phyloP scores from a whole-genome alignment of 2,113 vertebrate genomes.

The Oryctolagus cuniculus region DNA sequence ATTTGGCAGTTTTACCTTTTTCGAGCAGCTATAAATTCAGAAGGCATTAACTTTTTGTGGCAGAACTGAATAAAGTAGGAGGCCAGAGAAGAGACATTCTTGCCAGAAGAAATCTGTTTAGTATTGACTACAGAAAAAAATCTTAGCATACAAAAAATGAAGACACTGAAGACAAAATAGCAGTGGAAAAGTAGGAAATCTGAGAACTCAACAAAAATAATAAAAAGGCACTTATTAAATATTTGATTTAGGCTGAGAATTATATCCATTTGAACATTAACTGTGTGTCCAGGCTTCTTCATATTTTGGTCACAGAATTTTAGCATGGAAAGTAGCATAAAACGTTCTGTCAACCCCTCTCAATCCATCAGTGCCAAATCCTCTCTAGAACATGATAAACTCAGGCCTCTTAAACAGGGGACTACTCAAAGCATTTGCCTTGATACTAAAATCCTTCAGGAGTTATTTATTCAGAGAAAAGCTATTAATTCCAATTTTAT shows the following conservation, averaged over 20 bases:
- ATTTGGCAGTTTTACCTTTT: neutral
- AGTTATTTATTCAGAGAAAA: constrained; percentile 6
- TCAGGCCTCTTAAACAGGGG: neutral
- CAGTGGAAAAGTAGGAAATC: constrained; percentile 31
- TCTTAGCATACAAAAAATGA: neutral
- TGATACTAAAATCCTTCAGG: neutral
- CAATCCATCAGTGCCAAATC: neutral
- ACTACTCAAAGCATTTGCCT: neutral
- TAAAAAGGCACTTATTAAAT: neutral
- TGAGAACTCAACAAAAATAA: neutral
- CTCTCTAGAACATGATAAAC: neutral
- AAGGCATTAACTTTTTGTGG: neutral
- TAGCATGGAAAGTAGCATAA: neutral
- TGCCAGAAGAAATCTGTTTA: neutral
- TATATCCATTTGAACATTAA: neutral
- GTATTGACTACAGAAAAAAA: neutral
- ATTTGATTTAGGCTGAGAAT: neutral
- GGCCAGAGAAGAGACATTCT: neutral
- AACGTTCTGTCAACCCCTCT: neutral
- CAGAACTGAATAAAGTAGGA: neutral
- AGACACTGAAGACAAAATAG: neutral
- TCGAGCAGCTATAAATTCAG: neutral
- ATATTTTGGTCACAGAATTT: neutral
- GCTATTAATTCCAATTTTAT: constrained; percentile 7
- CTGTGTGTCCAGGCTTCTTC: neutral